Evolutionary conservation across 2,797 vertebrate genomes (phyloP).

Genomic region (Lacerta bilineata): DNA sequence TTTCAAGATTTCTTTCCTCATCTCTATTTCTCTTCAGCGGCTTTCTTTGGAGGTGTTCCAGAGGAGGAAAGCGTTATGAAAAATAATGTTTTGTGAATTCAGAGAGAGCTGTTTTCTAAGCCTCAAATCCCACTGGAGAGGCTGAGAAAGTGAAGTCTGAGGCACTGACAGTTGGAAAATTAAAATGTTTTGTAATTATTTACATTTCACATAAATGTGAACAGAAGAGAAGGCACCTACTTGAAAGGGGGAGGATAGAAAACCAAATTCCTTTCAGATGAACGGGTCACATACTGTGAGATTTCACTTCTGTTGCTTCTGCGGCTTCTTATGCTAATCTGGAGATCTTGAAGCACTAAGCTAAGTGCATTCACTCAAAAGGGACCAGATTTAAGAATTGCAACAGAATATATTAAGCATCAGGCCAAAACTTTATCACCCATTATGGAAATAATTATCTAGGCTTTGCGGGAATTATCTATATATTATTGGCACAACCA

Average conservation of each 20-base stretch:
- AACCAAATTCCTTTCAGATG: slow-evolving; percentile 50
- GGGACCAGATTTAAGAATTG: slow-evolving; percentile 30
- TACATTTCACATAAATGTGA: slow-evolving; percentile 53
- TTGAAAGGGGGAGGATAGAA: slow-evolving; percentile 17
- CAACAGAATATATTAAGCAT: slow-evolving; percentile 46
- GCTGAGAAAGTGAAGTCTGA: slow-evolving; percentile 41
- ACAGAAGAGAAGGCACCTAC: slow-evolving; percentile 12
- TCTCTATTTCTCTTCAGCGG: slow-evolving; percentile 42
- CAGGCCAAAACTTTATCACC: slow-evolving; percentile 56
- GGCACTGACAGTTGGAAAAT: slow-evolving; percentile 65
- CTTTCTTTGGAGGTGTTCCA: slow-evolving; percentile 66
- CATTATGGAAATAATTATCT: slow-evolving; percentile 38
- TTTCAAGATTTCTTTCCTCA: slow-evolving; percentile 49
- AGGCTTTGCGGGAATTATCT: slow-evolving; percentile 64
- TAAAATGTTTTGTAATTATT: slow-evolving; percentile 69
- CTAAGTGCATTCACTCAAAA: slow-evolving; percentile 47
- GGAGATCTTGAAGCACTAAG: slow-evolving; percentile 46
- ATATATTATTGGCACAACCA: slow-evolving; percentile 58
- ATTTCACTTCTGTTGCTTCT: slow-evolving; percentile 51
- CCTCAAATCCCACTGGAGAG: slow-evolving; percentile 47
- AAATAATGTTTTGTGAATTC: slow-evolving; percentile 60
- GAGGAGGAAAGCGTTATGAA: slow-evolving; percentile 57
- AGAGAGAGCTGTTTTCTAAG: slow-evolving; percentile 66
- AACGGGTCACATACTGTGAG: slow-evolving; percentile 19
- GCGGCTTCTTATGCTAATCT: slow-evolving; percentile 44